phyloP scores from a whole-genome alignment of 2,797 vertebrate species.

The Phataginus tricuspis region DNA sequence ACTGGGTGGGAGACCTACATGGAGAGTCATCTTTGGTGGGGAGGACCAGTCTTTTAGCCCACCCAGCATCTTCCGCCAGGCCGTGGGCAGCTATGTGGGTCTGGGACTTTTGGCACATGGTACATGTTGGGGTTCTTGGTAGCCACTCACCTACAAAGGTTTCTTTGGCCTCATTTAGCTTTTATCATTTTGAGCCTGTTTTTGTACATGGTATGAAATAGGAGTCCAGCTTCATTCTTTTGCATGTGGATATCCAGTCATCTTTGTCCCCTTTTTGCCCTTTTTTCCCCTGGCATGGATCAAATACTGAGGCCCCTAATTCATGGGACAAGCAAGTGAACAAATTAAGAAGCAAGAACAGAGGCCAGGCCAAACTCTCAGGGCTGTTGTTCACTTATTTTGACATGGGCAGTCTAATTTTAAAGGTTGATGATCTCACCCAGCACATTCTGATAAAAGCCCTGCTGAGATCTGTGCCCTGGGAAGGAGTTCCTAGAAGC shows the following conservation, averaged over 20 bases:
- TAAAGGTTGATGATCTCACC: conserved; percentile 55
- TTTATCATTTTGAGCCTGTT: not conserved
- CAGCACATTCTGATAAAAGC: conserved; percentile 46
- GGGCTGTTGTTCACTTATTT: not conserved
- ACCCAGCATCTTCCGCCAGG: not conserved
- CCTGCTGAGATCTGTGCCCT: conserved; percentile 14
- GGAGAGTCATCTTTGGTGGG: not conserved
- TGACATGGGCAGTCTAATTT: not conserved
- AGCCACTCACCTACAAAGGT: not conserved
- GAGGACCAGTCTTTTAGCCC: not conserved
- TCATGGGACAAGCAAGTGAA: not conserved
- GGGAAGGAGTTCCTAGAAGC: conserved; percentile 52
- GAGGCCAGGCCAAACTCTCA: not conserved
- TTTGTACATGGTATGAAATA: not conserved
- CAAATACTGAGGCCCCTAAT: not conserved
- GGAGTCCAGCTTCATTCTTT: not conserved
- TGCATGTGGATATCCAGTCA: not conserved
- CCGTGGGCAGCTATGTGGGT: not conserved
- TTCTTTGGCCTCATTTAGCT: not conserved
- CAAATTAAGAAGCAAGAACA: not conserved
- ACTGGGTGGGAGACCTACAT: not conserved
- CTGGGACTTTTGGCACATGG: not conserved
- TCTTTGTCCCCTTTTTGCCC: not conserved
- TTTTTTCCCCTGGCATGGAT: not conserved
- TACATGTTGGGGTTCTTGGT: not conserved